phyloP scores from a whole-genome alignment of 2,888 invertebrate genomes.

The Strigamia maritima region DNA sequence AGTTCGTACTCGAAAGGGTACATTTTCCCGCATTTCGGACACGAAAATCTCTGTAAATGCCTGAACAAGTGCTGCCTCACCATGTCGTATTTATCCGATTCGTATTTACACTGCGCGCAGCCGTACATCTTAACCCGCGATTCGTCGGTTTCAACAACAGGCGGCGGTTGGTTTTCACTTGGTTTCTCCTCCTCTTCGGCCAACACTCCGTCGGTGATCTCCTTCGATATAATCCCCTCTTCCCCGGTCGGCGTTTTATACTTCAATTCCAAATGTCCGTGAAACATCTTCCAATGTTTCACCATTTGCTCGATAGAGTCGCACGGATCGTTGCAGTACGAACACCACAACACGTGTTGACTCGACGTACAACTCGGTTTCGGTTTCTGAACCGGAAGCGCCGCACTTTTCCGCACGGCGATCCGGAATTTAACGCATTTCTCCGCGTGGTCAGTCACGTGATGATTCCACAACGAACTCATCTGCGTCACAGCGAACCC shows the following conservation, averaged over 20 bases:
- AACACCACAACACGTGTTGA: not conserved
- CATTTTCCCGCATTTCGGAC: constrained; percentile 35
- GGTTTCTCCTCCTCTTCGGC: not conserved
- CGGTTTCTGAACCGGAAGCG: not conserved
- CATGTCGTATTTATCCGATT: constrained; percentile 38
- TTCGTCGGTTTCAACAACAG: not conserved
- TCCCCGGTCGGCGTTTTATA: constrained; percentile 42
- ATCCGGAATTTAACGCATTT: constrained; percentile 33
- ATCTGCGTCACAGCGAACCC: constrained; percentile 34
- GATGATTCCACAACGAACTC: constrained; percentile 34
- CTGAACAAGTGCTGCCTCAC: constrained; percentile 36
- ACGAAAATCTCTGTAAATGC: constrained; percentile 34
- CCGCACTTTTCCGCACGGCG: not conserved
- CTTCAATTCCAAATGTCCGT: constrained; percentile 51
- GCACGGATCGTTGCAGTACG: constrained; percentile 49
- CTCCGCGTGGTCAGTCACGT: constrained; percentile 9
- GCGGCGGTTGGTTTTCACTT: not conserved
- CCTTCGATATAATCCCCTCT: constrained; percentile 19
- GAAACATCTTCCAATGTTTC: constrained; percentile 52
- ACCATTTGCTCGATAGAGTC: constrained; percentile 49
- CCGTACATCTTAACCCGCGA: constrained; percentile 27
- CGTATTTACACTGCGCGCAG: constrained; percentile 37
- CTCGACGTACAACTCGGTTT: not conserved
- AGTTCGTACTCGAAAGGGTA: constrained; percentile 36
- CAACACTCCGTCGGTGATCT: constrained; percentile 8